Percentiles rank a stretch among this genome's conserved stretches.
Evolutionary conservation across 1,140 invertebrate species (phyloP).

Genomic region (Odontomachus brunneus): DNA sequence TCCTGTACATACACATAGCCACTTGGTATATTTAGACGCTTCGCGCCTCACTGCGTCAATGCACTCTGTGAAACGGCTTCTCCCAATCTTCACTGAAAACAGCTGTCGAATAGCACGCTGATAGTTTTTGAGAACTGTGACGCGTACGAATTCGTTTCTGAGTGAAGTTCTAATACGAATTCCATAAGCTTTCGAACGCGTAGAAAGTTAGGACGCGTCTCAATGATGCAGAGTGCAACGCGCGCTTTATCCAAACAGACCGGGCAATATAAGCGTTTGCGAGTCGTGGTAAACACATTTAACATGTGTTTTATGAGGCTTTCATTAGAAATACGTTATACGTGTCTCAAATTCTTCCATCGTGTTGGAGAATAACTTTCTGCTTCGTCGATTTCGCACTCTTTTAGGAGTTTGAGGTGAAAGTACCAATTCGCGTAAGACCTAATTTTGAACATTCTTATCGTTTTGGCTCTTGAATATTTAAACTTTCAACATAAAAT

Average conservation of each 20-base stretch:
- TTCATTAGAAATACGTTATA: too few species aligned
- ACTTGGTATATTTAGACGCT: slow-evolving; percentile 58
- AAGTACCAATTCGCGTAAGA: too few species aligned
- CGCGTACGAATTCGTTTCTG: not conserved
- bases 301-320: too few species aligned
- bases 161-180: not conserved
- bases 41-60: not conserved
- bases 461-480: too few species aligned
- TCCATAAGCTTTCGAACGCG: not conserved
- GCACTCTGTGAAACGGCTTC: slow-evolving; percentile 10
- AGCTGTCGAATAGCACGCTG: slow-evolving; percentile 10
- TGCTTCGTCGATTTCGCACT: too few species aligned
- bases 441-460: too few species aligned
- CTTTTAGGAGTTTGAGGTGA: too few species aligned
- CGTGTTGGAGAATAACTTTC: not conserved
- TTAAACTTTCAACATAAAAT: too few species aligned
- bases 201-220: not conserved
- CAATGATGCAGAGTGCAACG: not conserved
- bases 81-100: slow-evolving; percentile 35
- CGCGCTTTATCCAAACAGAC: slow-evolving; percentile 4
- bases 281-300: not conserved
- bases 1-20: not conserved
- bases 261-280: not conserved
- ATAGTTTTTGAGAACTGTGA: slow-evolving; percentile 1
- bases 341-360: not conserved